These are phyloP conservation scores for Bacillus rossius DNA, from an alignment of 1,140 invertebrate genomes.

Conservation along the genomic window DNA sequence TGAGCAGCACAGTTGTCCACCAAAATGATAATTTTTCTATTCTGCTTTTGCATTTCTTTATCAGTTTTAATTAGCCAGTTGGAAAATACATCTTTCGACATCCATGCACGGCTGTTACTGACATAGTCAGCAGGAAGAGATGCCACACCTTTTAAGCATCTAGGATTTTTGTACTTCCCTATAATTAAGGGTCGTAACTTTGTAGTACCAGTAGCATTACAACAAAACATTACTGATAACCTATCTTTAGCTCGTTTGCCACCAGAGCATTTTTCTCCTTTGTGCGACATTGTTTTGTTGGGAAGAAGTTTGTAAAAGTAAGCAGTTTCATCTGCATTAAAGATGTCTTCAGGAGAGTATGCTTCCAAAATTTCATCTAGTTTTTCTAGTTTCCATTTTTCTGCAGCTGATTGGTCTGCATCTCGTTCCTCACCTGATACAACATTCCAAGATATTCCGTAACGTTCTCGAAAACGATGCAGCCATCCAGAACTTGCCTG, in stretches of 20 bases:
- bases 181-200: background rate
- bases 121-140: conserved; percentile 1
- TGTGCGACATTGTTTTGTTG: background rate
- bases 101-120: background rate
- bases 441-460: too few relatives aligned
- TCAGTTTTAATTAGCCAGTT: background rate
- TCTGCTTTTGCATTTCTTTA: background rate
- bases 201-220: conserved; percentile 1
- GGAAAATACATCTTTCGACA: conserved; percentile 6
- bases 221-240: conserved; percentile 3
- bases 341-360: background rate
- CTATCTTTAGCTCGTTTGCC: background rate
- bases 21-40: background rate
- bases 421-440: too few relatives aligned
- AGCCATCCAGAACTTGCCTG: too few relatives aligned
- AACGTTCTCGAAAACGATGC: too few relatives aligned
- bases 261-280: conserved; percentile 2
- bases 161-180: background rate
- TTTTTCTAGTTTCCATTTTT: too few relatives aligned
- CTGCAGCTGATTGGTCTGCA: too few relatives aligned
- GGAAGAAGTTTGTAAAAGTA: background rate
- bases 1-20: conserved; percentile 1
- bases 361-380: too few relatives aligned
- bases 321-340: conserved; percentile 3
- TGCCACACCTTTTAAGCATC: background rate